Conservation (phyloP, 2,113 vertebrate genomes). For the Pterocles burchelli region DNA sequence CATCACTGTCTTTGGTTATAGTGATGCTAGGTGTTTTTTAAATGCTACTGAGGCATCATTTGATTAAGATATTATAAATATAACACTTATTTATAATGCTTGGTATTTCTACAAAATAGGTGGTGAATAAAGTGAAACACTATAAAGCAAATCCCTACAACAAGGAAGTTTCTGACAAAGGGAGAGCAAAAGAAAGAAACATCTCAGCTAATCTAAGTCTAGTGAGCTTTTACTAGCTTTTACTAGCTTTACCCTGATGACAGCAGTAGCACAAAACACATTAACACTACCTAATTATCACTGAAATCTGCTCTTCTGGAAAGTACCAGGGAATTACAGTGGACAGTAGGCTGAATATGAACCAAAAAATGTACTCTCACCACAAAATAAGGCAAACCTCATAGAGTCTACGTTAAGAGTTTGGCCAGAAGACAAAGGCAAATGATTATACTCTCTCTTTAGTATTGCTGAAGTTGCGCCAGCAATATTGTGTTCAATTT, state of each 20-base stretch:
- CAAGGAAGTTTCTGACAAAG: neutral
- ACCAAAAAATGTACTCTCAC: neutral
- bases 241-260: neutral
- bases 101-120: neutral
- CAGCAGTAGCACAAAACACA: neutral
- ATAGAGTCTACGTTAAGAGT: neutral
- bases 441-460: neutral
- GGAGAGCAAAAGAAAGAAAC: neutral
- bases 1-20: neutral
- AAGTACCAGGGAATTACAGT: neutral
- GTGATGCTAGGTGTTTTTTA: neutral
- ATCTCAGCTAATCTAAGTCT: neutral
- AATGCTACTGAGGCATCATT: neutral
- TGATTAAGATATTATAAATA: neutral
- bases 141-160: neutral
- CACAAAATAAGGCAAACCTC: neutral
- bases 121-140: neutral
- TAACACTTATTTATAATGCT: neutral
- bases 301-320: neutral
- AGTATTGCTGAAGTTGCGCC: neutral
- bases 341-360: neutral
- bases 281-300: neutral
- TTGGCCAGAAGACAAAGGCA: neutral
- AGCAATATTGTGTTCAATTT: neutral
- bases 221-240: neutral